phyloP scores from a whole-genome alignment of 2,113 vertebrate species.

The Passerina amoena region DNA sequence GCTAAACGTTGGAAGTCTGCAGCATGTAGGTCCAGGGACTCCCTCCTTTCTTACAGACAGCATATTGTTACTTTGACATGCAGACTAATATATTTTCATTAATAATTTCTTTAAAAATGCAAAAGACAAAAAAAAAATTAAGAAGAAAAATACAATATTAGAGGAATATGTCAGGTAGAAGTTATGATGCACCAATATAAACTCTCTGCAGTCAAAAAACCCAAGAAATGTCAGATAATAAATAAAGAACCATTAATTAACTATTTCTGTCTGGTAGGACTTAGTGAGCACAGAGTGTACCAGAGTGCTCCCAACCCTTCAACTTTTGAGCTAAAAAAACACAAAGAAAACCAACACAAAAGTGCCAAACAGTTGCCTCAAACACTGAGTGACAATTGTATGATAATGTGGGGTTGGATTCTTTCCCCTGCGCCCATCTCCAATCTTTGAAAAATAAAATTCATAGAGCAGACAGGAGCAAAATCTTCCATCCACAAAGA shows the following conservation, averaged over 20 bases:
- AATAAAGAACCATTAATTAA: background rate
- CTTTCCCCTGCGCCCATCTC: background rate
- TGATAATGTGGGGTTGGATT: background rate
- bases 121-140: background rate
- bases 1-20: constrained; percentile 14
- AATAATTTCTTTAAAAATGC: background rate
- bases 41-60: constrained; percentile 43
- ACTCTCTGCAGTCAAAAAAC: background rate
- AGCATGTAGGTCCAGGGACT: background rate
- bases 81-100: background rate
- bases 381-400: background rate
- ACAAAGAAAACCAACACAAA: background rate
- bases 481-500: background rate
- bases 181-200: background rate
- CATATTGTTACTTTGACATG: background rate
- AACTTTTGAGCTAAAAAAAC: background rate
- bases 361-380: background rate
- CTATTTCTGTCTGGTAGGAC: background rate
- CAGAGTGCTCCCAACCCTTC: background rate
- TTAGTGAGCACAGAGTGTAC: background rate
- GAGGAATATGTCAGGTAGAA: background rate
- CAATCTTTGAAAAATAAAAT: background rate
- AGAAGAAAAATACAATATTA: background rate
- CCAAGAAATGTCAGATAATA: background rate
- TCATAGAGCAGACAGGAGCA: background rate